Evolutionary conservation across 2,888 invertebrate species (phyloP).

Genomic region (Hemicrepidius hirtus): DNA sequence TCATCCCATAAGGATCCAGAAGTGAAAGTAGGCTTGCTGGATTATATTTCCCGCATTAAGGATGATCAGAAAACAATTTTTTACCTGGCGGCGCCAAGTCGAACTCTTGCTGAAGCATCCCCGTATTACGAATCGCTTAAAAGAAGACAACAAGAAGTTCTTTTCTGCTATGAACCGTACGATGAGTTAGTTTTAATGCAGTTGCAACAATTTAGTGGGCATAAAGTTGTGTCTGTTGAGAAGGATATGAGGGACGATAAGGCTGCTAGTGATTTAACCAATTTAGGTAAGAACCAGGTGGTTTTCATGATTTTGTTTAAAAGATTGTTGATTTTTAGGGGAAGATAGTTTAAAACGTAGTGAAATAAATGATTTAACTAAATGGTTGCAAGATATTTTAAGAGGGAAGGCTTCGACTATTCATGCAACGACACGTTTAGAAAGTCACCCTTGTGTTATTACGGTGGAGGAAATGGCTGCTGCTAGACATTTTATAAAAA

Average conservation of each 20-base stretch:
- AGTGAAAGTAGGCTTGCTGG: constrained; percentile 83
- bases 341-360: constrained; percentile 82
- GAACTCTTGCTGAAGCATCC: constrained; percentile 92
- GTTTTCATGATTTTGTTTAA: neutral
- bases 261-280: constrained; percentile 74
- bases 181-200: constrained; percentile 97
- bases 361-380: constrained; percentile 86
- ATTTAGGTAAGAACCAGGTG: constrained; percentile 74
- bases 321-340: constrained; percentile 68
- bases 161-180: constrained; percentile 97
- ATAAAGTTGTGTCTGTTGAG: constrained; percentile 90
- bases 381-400: constrained; percentile 86
- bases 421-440: constrained; percentile 88
- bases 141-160: constrained; percentile 89
- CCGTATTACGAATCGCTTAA: constrained; percentile 96
- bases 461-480: constrained; percentile 98
- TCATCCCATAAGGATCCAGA: constrained; percentile 86
- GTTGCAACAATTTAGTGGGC: constrained; percentile 85
- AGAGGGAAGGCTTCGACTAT: constrained; percentile 88
- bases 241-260: constrained; percentile 91
- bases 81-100: constrained; percentile 96
- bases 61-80: constrained; percentile 90
- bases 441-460: constrained; percentile 94
- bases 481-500: constrained; percentile 94
- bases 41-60: constrained; percentile 83